phyloP scores from a whole-genome alignment of 2,113 vertebrate species.

The Syngnathoides biaculeatus region DNA sequence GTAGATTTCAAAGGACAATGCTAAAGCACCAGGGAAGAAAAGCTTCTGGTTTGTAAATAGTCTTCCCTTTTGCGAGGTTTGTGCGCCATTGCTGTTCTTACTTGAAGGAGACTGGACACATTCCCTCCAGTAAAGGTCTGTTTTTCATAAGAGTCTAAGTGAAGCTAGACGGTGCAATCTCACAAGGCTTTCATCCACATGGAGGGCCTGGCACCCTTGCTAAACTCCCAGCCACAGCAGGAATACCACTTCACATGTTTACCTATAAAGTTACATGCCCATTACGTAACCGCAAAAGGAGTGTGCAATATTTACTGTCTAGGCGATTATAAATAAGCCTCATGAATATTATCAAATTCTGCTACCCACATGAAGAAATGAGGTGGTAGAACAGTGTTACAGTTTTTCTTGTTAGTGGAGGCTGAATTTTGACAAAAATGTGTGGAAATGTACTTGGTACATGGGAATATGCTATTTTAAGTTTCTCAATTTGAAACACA shows the following conservation, averaged over 20 bases:
- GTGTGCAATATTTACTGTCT: slow-evolving; percentile 68
- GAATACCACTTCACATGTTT: slow-evolving; percentile 70
- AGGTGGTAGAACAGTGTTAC: slow-evolving; percentile 34
- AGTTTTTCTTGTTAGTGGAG: slow-evolving; percentile 27
- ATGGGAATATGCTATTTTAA: slow-evolving; percentile 24
- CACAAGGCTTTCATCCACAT: slow-evolving; percentile 69
- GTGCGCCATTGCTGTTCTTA: slow-evolving; percentile 59
- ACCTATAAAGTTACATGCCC: slow-evolving; percentile 73
- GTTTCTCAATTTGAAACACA: slow-evolving; percentile 14
- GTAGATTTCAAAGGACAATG: slow-evolving; percentile 33
- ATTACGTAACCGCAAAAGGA: slow-evolving; percentile 69
- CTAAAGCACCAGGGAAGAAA: slow-evolving; percentile 32
- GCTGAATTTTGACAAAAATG: slow-evolving; percentile 53
- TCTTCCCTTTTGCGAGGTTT: slow-evolving; percentile 53
- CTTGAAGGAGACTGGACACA: slow-evolving; percentile 54
- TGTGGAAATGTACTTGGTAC: slow-evolving; percentile 50
- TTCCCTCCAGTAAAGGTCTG: slow-evolving; percentile 65
- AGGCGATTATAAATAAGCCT: slow-evolving; percentile 66
- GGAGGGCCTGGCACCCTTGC: slow-evolving; percentile 57
- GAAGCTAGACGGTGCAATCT: slow-evolving; percentile 59
- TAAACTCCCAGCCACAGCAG: slow-evolving; percentile 51
- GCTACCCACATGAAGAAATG: slow-evolving; percentile 50
- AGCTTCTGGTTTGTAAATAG: slow-evolving; percentile 41
- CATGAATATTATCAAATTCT: slow-evolving; percentile 68
- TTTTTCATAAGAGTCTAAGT: slow-evolving; percentile 67